Conservation (phyloP, 2,888 invertebrate genomes). For the Drosophila macrothrix region DNA sequence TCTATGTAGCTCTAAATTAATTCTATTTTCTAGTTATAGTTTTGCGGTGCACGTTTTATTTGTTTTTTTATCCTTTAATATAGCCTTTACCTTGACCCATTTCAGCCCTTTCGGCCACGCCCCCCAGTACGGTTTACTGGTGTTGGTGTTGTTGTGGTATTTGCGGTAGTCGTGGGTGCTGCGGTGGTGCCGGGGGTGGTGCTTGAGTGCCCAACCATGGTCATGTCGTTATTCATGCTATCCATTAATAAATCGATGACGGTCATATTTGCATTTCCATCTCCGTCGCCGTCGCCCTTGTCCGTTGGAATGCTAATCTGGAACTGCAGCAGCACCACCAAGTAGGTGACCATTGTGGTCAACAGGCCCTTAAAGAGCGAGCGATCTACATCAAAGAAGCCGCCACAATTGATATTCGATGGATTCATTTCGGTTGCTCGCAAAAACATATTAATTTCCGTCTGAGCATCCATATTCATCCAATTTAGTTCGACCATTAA, state of each 20-base stretch:
- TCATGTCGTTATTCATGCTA: conserved; percentile 67
- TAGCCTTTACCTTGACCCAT: conserved; percentile 33
- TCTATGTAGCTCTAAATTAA: conserved; percentile 21
- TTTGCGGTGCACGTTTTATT: conserved; percentile 28
- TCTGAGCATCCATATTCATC: conserved; percentile 92
- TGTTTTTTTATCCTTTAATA: conserved; percentile 17
- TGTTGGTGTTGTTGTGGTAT: conserved; percentile 35
- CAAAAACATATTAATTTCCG: conserved; percentile 91
- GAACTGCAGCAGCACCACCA: conserved; percentile 90
- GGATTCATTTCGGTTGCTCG: conserved; percentile 92
- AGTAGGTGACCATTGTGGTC: conserved; percentile 91
- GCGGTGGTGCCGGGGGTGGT: conserved; percentile 43
- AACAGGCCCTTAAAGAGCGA: conserved; percentile 90
- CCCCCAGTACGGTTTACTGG: conserved; percentile 40
- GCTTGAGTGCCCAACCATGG: conserved; percentile 30
- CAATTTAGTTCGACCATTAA: conserved; percentile 90
- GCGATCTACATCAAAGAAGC: conserved; percentile 90
- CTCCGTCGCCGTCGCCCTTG: conserved; percentile 51
- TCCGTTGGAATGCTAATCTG: conserved; percentile 90
- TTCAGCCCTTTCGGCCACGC: conserved; percentile 66
- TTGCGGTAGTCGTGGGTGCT: conserved; percentile 29
- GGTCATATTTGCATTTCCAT: conserved; percentile 59
- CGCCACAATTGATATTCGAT: conserved; percentile 90
- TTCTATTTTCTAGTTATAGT: conserved; percentile 15
- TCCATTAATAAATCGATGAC: conserved; percentile 65